Evolutionary conservation across 2,797 vertebrate species (phyloP), one percentile per base, ranked within the genome.

Genomic region (Chaunax sp.): DNA sequence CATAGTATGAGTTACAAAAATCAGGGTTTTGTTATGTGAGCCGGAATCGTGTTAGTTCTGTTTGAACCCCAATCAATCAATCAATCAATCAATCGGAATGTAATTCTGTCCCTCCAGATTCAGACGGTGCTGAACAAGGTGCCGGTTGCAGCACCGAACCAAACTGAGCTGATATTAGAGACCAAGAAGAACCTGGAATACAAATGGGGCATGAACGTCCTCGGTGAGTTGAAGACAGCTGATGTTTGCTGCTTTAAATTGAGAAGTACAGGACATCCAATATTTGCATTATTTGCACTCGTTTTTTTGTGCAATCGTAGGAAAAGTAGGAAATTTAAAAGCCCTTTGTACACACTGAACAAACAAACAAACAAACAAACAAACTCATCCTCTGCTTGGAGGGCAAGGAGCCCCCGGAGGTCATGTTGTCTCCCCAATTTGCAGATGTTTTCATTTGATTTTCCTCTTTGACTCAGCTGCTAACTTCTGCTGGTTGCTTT

Each of bases 171-270:
- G 1, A 7, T 91, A 19, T 6, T 93, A 1, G 75, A 92, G 45
- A 91, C 37, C 62, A 89, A 64, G 40, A 96, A 95, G 80, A 94
- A 83, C 12, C 88, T 96, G 85, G 95, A 95, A 72, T 91, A 95
- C 72, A 96, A 95, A 75, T 93, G 94, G 87, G 95, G 95, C 69
- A 96, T 95, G 94, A 96, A 96, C 38, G 94, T 96, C 40, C 91
- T 96, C 2, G 95, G 95, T 96, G 79, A 92, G 93, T 69, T 5
- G 2, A 35, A 16, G 19, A n/a, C 14, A 3, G 38, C 14, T 23
- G 0, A 4, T 57, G n/a, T 46, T 18, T 51, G 19, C 12, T 47
- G 38, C 30, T 59, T 52, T 49, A 22, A 14, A 5, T 37, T n/a
- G n/a, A n/a, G n/a, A n/a, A n/a, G n/a, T n/a, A n/a, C n/a, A n/a